Evolutionary conservation across 2,113 vertebrate species (phyloP), one percentile per base, ranked within the genome.

Genomic region (Leucoraja erinaceus): DNA sequence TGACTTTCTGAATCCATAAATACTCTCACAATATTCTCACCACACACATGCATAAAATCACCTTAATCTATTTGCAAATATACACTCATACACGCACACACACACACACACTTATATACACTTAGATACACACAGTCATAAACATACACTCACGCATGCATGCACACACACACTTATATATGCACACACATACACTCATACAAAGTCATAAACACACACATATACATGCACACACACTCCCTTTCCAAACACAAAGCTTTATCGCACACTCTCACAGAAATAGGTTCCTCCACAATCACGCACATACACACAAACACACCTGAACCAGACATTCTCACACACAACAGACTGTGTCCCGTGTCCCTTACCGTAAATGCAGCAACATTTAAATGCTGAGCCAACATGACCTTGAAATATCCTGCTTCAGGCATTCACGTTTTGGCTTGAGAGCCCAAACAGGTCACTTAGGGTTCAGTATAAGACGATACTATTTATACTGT

Each of bases 401-500:
- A 88, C 14, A 31, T 88, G 59, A 88, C 31, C 28, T 63, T 31
- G n/a, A 86, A 88, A 66, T 31, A n/a, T 88, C 63, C 83, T n/a
- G 61, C 28, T 88, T 88, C n/a, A n/a, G 83, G 59, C 83, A 18
- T 18, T 56, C 56, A 83, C 28, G 10, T 10, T 83, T 83, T 59
- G 47, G 47, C 79, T 88, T 88, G 83, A 66, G 12, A 63, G 28
- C 59, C 59, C 83, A 84, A 28, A 8, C 81, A 84, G 81, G 81
- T n/a, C 81, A 63, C 11, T 31, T 8, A 31, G 59, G 83, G 83
- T 88, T 88, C 28, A 88, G n/a, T 1, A 66, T 88, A 63, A 59
- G 61, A 61, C 14, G 11, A 88, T 88, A 88, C 83, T 88, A 63
- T 88, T 88, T 63, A 63, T 88, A 88, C 16, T 31, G 59, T 63